These are phyloP conservation scores for Tholera decimalis DNA, from an alignment of 2,888 invertebrate species.

Conservation along the genomic window DNA sequence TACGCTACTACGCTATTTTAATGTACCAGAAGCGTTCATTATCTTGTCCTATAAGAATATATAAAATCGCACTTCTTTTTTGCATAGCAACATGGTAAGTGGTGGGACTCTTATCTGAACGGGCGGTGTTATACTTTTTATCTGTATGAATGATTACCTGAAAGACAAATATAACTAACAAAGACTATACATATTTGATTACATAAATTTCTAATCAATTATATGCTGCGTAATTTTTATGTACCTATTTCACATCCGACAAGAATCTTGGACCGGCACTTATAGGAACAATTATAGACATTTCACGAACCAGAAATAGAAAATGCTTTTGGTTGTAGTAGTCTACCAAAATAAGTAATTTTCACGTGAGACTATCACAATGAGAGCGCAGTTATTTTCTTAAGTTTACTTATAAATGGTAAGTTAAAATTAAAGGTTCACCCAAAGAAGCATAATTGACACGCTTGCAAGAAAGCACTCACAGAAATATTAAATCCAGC, in stretches of 20 bases:
- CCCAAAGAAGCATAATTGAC: too few relatives aligned
- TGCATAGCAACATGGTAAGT: conserved; percentile 19
- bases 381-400: too few relatives aligned
- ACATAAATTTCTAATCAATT: not conserved
- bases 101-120: conserved; percentile 11
- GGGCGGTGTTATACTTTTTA: not conserved
- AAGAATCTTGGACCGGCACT: not conserved
- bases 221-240: not conserved
- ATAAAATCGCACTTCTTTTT: conserved; percentile 2
- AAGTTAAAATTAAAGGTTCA: too few relatives aligned
- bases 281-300: too few relatives aligned
- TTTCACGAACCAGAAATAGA: too few relatives aligned
- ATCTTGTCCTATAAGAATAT: not conserved
- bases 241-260: not conserved
- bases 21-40: not conserved
- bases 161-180: not conserved
- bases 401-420: too few relatives aligned
- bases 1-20: not conserved
- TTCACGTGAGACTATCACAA: too few relatives aligned
- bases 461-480: conserved; percentile 2
- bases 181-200: not conserved
- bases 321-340: too few relatives aligned
- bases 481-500: not conserved
- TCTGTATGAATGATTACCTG: conserved; percentile 14
- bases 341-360: not conserved